phyloP scores from a whole-genome alignment of 2,797 vertebrate species.

The Diceros bicornis region DNA sequence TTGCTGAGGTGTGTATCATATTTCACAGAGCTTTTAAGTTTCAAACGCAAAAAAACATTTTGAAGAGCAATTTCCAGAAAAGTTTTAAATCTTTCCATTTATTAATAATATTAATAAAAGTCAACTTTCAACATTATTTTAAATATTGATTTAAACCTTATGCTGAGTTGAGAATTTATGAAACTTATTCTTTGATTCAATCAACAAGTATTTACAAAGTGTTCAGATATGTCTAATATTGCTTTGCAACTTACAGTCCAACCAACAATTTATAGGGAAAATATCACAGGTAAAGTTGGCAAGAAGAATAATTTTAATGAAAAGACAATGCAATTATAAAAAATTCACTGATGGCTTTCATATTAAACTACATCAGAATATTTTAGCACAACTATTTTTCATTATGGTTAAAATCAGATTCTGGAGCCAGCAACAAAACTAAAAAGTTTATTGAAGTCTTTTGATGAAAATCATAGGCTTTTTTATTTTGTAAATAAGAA shows the following conservation, averaged over 20 bases:
- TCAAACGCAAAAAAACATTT: constrained; percentile 8
- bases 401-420: constrained; percentile 83
- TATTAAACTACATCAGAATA: constrained; percentile 83
- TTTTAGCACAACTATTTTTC: constrained; percentile 86
- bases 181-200: constrained; percentile 61
- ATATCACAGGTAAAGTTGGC: constrained; percentile 60
- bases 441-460: constrained; percentile 87
- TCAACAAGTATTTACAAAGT: constrained; percentile 62
- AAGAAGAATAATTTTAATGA: constrained; percentile 76
- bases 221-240: neutral
- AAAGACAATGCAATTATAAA: constrained; percentile 62
- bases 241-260: neutral
- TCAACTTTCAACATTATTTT: constrained; percentile 33
- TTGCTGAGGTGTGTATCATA: constrained; percentile 35
- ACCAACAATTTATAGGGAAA: constrained; percentile 50
- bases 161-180: constrained; percentile 44
- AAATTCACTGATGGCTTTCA: constrained; percentile 76
- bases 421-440: constrained; percentile 84
- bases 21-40: constrained; percentile 43
- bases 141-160: constrained; percentile 67
- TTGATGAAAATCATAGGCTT: constrained; percentile 84
- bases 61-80: constrained; percentile 65
- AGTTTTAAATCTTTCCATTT: constrained; percentile 24
- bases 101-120: constrained; percentile 56
- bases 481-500: constrained; percentile 84